Percentiles rank a stretch among this genome's conserved stretches.
Evolutionary conservation across 2,888 invertebrate genomes (phyloP).

Genomic region (Ellobium chinense): DNA sequence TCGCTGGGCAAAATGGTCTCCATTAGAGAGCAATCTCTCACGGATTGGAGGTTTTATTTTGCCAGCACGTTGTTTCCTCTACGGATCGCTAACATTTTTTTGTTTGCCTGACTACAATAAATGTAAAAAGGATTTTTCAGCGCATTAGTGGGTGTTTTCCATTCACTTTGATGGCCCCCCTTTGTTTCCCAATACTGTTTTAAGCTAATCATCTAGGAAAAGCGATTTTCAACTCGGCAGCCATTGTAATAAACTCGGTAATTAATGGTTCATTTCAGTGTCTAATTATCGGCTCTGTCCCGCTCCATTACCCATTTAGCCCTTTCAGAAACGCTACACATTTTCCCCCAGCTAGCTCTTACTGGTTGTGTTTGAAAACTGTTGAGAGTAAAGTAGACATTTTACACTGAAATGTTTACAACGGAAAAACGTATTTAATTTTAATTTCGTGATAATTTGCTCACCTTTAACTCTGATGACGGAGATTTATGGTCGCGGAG

Average conservation of each 20-base stretch:
- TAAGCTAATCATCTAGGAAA: conserved; percentile 35
- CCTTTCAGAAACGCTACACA: conserved; percentile 15
- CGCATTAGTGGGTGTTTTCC: conserved; percentile 35
- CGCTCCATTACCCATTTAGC: conserved; percentile 34
- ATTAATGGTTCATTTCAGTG: conserved; percentile 42
- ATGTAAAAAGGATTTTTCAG: conserved; percentile 33
- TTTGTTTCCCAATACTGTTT: conserved; percentile 17
- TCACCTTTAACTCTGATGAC: conserved; percentile 17
- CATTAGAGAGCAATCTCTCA: conserved; percentile 23
- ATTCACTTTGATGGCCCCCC: conserved; percentile 17
- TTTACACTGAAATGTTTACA: conserved; percentile 19
- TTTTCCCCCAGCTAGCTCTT: background rate
- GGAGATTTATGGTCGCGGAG: background rate
- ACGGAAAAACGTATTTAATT: conserved; percentile 25
- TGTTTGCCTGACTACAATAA: conserved; percentile 8
- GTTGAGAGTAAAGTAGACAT: conserved; percentile 16
- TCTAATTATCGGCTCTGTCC: conserved; percentile 30
- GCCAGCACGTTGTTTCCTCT: background rate
- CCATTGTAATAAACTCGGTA: conserved; percentile 28
- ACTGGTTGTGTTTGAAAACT: background rate
- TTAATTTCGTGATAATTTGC: conserved; percentile 16
- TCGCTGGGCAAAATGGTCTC: conserved; percentile 14
- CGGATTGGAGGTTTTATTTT: conserved; percentile 21
- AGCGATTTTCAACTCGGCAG: conserved; percentile 31
- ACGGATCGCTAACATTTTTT: conserved; percentile 25